Conservation (phyloP, 2,888 invertebrate genomes). For the Seira musarum region DNA sequence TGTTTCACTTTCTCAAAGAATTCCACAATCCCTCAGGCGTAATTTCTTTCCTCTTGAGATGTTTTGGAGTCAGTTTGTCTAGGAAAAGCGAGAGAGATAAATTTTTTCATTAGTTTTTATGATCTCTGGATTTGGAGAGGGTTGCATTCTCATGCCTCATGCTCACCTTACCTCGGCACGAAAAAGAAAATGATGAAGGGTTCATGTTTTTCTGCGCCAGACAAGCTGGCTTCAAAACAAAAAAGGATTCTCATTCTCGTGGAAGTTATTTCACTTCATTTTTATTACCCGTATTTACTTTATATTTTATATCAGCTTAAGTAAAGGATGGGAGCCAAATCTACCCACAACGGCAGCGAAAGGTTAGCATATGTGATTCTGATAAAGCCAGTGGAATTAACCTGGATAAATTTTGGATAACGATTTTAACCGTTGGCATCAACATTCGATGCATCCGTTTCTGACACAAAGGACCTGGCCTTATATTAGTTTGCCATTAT, state of each 20-base stretch:
- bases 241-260: neutral
- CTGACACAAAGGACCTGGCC: too few species aligned
- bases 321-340: neutral
- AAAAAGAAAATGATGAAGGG: neutral
- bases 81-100: too few species aligned
- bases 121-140: neutral
- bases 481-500: too few species aligned
- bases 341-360: too few species aligned
- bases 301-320: neutral
- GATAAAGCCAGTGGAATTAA: too few species aligned
- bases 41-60: conserved; percentile 25
- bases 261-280: conserved; percentile 1
- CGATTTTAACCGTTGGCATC: too few species aligned
- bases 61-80: conserved; percentile 57
- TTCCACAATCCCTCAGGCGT: conserved; percentile 41
- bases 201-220: conserved; percentile 5
- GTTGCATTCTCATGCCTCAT: too few species aligned
- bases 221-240: conserved; percentile 3
- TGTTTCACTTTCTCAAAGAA: conserved; percentile 39
- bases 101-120: neutral
- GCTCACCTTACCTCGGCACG: too few species aligned
- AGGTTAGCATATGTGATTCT: too few species aligned
- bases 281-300: neutral
- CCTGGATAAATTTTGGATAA: too few species aligned
- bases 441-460: too few species aligned